Conservation (phyloP, 2,888 invertebrate species). For the Tuberolachnus salignus region DNA sequence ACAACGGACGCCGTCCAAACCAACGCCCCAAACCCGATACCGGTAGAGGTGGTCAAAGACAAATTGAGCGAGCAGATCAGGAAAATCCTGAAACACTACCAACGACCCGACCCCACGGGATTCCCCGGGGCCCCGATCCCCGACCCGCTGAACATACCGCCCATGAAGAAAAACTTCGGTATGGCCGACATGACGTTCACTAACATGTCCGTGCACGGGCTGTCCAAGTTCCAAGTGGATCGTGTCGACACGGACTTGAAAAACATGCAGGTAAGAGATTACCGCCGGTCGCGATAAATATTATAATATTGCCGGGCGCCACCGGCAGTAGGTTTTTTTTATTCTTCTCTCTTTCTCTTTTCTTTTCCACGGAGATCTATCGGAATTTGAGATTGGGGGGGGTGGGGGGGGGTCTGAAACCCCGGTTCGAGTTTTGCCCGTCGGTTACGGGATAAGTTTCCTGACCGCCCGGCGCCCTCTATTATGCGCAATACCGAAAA, state of each 20-base stretch:
- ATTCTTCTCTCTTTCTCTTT: no score
- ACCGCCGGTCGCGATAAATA: no score
- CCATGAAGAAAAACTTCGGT: slow-evolving; percentile 75
- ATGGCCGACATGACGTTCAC: slow-evolving; percentile 74
- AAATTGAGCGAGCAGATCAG: slow-evolving; percentile 76
- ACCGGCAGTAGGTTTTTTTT: no score
- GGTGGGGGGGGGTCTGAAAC: no score
- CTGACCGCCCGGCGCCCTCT: no score
- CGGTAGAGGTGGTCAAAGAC: slow-evolving; percentile 61
- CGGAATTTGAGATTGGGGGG: no score
- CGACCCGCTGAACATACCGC: slow-evolving; percentile 80
- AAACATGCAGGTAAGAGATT: slow-evolving; percentile 71
- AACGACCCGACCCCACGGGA: slow-evolving; percentile 79
- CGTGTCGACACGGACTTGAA: slow-evolving; percentile 75
- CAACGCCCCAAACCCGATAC: background rate
- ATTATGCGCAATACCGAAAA: no score
- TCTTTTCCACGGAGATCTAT: no score
- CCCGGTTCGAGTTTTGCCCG: no score
- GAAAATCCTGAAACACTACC: slow-evolving; percentile 76
- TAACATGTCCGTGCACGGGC: slow-evolving; percentile 74
- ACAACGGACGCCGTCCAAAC: background rate
- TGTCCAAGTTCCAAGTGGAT: slow-evolving; percentile 78
- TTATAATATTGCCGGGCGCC: no score
- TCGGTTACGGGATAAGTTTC: no score
- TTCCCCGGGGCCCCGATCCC: slow-evolving; percentile 80